phyloP scores from a whole-genome alignment of 2,113 vertebrate species.

The Abramis brama region DNA sequence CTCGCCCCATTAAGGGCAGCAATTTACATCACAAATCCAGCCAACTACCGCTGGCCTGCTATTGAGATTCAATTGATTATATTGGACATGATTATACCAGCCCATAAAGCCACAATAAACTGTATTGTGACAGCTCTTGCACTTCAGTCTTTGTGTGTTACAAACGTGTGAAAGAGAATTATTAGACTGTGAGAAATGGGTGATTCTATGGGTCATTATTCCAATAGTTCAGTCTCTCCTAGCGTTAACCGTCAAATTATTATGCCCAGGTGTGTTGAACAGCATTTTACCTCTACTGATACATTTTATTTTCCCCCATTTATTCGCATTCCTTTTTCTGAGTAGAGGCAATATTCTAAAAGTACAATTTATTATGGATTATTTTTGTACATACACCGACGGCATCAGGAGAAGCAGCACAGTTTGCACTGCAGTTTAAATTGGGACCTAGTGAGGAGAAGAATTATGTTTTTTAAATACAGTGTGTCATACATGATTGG shows the following conservation, averaged over 20 bases:
- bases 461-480: background rate
- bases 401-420: background rate
- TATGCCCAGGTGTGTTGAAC: background rate
- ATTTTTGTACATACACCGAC: background rate
- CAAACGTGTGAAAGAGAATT: background rate
- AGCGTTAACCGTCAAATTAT: constrained; percentile 4
- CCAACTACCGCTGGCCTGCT: background rate
- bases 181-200: background rate
- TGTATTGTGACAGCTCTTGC: constrained; percentile 4
- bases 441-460: background rate
- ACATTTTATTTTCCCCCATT: background rate
- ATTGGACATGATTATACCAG: background rate
- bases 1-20: constrained; percentile 36
- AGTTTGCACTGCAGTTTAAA: background rate
- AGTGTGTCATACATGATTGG: background rate
- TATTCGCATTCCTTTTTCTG: background rate
- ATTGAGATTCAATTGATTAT: constrained; percentile 7
- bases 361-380: background rate
- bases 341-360: constrained; percentile 5
- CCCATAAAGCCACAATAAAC: background rate
- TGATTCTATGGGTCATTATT: constrained; percentile 26
- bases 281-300: background rate
- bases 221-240: constrained; percentile 12
- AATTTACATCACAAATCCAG: constrained; percentile 19
- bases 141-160: background rate